Conservation (phyloP, 2,888 invertebrate genomes). For the Neria commutata region DNA sequence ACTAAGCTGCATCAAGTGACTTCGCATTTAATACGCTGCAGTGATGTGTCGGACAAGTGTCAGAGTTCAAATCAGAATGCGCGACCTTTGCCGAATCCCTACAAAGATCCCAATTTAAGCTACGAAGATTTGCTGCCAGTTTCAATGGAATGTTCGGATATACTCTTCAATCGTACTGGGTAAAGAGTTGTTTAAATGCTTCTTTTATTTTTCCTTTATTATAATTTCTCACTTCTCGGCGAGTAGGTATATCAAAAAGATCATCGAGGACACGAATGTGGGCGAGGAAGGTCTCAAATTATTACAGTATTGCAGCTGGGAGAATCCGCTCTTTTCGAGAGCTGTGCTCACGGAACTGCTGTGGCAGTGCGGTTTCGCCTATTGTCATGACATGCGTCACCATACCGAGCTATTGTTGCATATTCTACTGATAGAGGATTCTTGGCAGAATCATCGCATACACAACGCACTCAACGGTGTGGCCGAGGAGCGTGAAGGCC, state of each 20-base stretch:
- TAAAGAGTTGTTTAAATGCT: slow-evolving; percentile 53
- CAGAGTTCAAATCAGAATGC: slow-evolving; percentile 66
- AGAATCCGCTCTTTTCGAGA: slow-evolving; percentile 92
- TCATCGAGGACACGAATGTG: slow-evolving; percentile 91
- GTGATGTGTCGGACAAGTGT: slow-evolving; percentile 79
- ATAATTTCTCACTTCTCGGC: slow-evolving; percentile 13
- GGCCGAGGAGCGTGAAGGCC: slow-evolving; percentile 86
- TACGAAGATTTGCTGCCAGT: slow-evolving; percentile 69
- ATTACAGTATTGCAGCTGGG: slow-evolving; percentile 95
- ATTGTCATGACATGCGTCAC: slow-evolving; percentile 91
- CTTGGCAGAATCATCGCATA: slow-evolving; percentile 94
- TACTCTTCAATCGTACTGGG: slow-evolving; percentile 82
- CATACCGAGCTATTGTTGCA: slow-evolving; percentile 88
- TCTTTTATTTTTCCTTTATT: too few relatives aligned
- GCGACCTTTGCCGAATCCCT: slow-evolving; percentile 74
- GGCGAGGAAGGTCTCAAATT: slow-evolving; percentile 90
- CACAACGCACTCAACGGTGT: slow-evolving; percentile 90
- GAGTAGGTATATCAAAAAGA: slow-evolving; percentile 88
- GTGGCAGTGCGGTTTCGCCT: slow-evolving; percentile 87
- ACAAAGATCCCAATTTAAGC: slow-evolving; percentile 70
- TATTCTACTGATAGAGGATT: slow-evolving; percentile 89
- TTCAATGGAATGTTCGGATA: slow-evolving; percentile 77
- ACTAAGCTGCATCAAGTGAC: slow-evolving; percentile 93
- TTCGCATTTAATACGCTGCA: slow-evolving; percentile 87
- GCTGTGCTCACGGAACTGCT: slow-evolving; percentile 87